Conservation (phyloP, 2,888 invertebrate genomes). For the Taenaris catops region DNA sequence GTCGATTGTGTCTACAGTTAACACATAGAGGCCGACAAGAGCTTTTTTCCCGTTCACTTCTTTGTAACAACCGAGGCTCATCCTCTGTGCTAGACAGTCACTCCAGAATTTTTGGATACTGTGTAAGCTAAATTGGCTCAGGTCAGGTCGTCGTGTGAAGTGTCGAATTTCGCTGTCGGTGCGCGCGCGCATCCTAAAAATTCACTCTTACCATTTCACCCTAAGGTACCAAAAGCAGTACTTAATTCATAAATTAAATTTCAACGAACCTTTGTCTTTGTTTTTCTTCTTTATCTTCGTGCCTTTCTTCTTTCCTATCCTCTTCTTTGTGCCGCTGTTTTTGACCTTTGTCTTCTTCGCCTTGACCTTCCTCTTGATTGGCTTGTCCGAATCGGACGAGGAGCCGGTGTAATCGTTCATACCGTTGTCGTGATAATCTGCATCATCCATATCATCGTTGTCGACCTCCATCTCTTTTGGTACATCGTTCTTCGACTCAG, state of each 20-base stretch:
- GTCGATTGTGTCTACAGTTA: conserved; percentile 31
- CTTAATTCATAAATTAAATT: too few species aligned
- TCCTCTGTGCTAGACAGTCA: conserved; percentile 34
- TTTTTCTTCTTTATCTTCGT: conserved; percentile 34
- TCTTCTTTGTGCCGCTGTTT: conserved; percentile 35
- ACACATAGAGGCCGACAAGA: conserved; percentile 49
- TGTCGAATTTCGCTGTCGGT: too few species aligned
- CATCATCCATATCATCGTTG: conserved; percentile 26
- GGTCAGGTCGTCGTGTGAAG: too few species aligned
- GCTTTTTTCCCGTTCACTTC: conserved; percentile 37
- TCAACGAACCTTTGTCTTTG: conserved; percentile 21
- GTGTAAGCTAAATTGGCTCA: too few species aligned
- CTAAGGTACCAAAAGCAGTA: too few species aligned
- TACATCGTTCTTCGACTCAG: conserved; percentile 22
- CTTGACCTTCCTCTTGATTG: conserved; percentile 46
- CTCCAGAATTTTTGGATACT: conserved; percentile 42
- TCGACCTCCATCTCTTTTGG: conserved; percentile 22
- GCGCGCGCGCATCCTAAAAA: too few species aligned
- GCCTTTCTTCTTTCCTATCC: conserved; percentile 29
- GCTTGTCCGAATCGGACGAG: conserved; percentile 58
- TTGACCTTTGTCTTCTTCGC: conserved; percentile 24
- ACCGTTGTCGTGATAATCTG: conserved; percentile 25
- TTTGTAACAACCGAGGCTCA: conserved; percentile 50
- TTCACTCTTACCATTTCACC: too few species aligned
- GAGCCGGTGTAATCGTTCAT: conserved; percentile 42